phyloP scores from a whole-genome alignment of 2,113 vertebrate species.

The Holacanthus passer region DNA sequence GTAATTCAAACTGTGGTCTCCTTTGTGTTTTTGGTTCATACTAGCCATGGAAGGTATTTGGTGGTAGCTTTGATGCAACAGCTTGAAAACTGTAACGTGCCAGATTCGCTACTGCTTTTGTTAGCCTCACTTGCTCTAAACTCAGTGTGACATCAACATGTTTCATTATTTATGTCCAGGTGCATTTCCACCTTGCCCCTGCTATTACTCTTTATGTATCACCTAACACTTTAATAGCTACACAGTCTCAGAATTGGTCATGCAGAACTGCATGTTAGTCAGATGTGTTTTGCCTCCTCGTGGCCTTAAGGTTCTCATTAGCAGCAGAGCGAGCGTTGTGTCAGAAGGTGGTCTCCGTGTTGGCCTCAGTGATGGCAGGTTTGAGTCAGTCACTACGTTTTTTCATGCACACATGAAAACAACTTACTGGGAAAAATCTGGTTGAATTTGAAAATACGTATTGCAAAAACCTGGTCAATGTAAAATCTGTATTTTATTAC shows the following conservation, averaged over 20 bases:
- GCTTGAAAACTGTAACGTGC: constrained; percentile 50
- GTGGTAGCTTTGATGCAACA: constrained; percentile 70
- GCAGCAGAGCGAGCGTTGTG: constrained; percentile 55
- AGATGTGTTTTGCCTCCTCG: constrained; percentile 60
- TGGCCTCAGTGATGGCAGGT: constrained; percentile 47
- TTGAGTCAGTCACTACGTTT: constrained; percentile 49
- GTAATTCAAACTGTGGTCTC: constrained; percentile 65
- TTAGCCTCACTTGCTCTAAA: constrained; percentile 54
- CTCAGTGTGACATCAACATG: constrained; percentile 56
- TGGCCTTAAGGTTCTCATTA: constrained; percentile 79
- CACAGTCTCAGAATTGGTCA: constrained; percentile 65
- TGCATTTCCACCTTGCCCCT: constrained; percentile 54
- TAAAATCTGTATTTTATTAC: not conserved
- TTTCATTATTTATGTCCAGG: constrained; percentile 71
- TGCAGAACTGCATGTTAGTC: constrained; percentile 73
- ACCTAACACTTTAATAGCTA: constrained; percentile 62
- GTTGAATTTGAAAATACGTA: not conserved
- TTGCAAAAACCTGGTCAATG: not conserved
- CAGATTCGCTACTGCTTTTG: constrained; percentile 62
- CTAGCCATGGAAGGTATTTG: constrained; percentile 64
- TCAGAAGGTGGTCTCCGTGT: constrained; percentile 72
- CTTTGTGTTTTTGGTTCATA: constrained; percentile 70
- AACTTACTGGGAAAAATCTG: constrained; percentile 24
- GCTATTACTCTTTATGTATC: constrained; percentile 62
- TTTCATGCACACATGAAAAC: constrained; percentile 22